phyloP scores from a whole-genome alignment of 1,140 invertebrate species.

The Euura saliciscinereae region DNA sequence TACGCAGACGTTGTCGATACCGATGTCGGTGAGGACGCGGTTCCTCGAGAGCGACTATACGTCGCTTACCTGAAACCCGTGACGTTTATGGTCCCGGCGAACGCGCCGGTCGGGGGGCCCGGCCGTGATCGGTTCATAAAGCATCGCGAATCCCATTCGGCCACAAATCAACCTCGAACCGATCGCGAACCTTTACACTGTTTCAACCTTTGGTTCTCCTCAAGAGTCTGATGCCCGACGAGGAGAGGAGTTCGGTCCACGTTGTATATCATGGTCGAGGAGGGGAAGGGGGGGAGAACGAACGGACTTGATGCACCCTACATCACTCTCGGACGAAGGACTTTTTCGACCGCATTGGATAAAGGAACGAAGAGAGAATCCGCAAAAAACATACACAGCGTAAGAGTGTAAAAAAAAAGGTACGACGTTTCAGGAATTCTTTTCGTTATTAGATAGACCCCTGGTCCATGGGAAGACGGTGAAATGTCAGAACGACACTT shows the following conservation, averaged over 20 bases:
- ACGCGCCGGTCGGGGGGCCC: constrained; percentile 31
- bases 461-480: neutral
- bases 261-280: constrained; percentile 22
- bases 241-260: neutral
- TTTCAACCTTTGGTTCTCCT: constrained; percentile 15
- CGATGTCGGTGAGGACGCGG: no score
- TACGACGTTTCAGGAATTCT: constrained; percentile 49
- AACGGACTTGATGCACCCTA: constrained; percentile 48
- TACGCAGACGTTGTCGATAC: no score
- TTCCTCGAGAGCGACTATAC: neutral
- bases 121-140: constrained; percentile 51
- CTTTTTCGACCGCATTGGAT: no score
- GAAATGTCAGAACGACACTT: constrained; percentile 4
- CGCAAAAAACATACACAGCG: no score
- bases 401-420: constrained; percentile 33
- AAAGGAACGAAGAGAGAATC: no score
- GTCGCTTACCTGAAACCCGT: constrained; percentile 33
- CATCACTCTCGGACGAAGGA: constrained; percentile 36
- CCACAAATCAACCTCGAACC: constrained; percentile 51
- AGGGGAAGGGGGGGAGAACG: constrained; percentile 12
- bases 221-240: constrained; percentile 25
- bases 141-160: constrained; percentile 38
- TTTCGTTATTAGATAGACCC: constrained; percentile 25
- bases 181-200: constrained; percentile 29
- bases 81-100: constrained; percentile 46